Conservation (phyloP, 2,888 invertebrate genomes). For the Oligia strigilis region DNA sequence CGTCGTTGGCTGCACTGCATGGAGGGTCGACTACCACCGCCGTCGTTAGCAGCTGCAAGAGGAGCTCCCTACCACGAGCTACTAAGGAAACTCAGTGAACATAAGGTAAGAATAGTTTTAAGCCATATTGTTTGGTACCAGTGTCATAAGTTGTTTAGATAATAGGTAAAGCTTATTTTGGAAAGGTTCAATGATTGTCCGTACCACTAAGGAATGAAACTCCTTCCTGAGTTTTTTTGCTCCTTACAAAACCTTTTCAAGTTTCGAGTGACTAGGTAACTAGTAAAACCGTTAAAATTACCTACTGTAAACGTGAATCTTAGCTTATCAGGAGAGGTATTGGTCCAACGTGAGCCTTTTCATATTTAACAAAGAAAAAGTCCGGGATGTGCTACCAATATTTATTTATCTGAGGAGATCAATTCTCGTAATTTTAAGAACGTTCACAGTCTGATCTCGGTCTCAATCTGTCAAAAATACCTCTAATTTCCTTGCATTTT, state of each 20-base stretch:
- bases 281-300: neutral
- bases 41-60: slow-evolving; percentile 93
- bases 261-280: no score
- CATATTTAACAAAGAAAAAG: neutral
- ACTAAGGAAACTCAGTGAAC: slow-evolving; percentile 94
- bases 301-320: neutral
- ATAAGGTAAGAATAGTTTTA: slow-evolving; percentile 92
- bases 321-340: neutral
- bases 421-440: no score
- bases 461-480: no score
- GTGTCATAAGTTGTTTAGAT: no score
- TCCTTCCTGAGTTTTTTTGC: no score
- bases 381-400: neutral
- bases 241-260: no score
- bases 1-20: slow-evolving; percentile 96
- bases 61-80: slow-evolving; percentile 94
- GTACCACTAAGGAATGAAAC: neutral
- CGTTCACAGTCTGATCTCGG: no score
- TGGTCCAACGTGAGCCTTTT: neutral
- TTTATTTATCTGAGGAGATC: neutral
- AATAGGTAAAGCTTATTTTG: neutral
- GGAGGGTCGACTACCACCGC: slow-evolving; percentile 94
- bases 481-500: no score
- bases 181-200: neutral
- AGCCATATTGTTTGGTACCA: neutral